Conservation (phyloP, 2,113 vertebrate species). For the cattle (Bos taurus) region DNA sequence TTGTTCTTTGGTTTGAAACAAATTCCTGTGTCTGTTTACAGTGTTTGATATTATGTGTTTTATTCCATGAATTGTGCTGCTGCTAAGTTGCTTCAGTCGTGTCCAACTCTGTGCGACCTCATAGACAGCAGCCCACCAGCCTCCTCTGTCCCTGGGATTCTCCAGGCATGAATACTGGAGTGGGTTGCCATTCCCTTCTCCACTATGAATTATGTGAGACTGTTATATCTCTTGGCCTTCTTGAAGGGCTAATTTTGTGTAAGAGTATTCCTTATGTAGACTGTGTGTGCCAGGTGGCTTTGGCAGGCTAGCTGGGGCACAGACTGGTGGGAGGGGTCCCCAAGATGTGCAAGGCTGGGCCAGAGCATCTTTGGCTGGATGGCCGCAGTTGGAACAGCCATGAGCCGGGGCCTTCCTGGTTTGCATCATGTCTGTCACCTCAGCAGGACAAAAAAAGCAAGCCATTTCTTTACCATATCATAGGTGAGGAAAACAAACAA, state of each 20-base stretch:
- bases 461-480: not conserved
- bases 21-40: not conserved
- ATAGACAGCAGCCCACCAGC: not conserved
- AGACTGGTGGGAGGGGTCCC: not conserved
- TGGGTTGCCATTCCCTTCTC: not conserved
- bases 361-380: not conserved
- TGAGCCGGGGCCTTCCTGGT: not conserved
- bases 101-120: not conserved
- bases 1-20: not conserved
- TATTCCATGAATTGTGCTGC: not conserved
- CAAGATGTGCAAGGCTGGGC: not conserved
- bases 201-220: not conserved
- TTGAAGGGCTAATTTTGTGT: not conserved
- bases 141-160: not conserved
- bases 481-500: not conserved
- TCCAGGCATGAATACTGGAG: not conserved
- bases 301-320: not conserved
- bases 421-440: not conserved
- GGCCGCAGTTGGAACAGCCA: not conserved
- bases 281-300: not conserved
- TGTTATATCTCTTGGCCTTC: not conserved
- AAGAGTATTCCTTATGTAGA: not conserved
- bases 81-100: rapidly evolving
- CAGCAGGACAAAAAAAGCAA: not conserved
- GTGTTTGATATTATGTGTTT: not conserved